Evolutionary conservation across 23 tunicate genomes (phyloP), one percentile per base, ranked within the genome.

Genomic region (Phallusia fumigata): DNA sequence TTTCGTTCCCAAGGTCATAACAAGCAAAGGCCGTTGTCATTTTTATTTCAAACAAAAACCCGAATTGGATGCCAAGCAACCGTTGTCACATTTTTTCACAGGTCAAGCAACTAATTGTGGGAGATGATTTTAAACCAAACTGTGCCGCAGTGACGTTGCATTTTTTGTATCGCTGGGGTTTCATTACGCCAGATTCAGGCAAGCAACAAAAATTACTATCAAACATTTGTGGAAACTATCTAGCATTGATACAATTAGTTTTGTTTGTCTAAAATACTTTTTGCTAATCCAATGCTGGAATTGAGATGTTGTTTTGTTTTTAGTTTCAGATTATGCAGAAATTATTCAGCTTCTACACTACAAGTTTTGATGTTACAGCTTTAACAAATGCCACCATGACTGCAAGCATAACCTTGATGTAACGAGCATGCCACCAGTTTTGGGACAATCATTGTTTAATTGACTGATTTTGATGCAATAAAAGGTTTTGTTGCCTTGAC

Each of bases 111-210:
- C 74, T 89, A 64, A 81, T 93, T 69, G 77, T 82, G 18, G 12
- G 32, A 26, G 88, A 82, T 26, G 89, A 96, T 75, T 96, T 94
- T 79, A 96, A 96, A 52, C 97, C 97, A n/a, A 96, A 96, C 73
- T 89, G 94, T 83, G 93, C 96, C 16, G 99, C 97, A 2, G 87
- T 96, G 6, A 92, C 99, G 13, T 75, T 96, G 53, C 87, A 96
- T 83, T 96, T 96, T 64, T 78, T 88, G 0, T 81, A 92, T 30
- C 74, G 99, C 65, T 75, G 82, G 64, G 99, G 99, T 22, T 79
- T 82, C 76, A 69, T 93, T 18, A 19, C 52, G 11, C 97, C 97
- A 11, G 97, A 93, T 65, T 80, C 84, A 84, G 84, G 93, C 84
- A 64, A 82, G 84, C 33, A 73, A 30, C 75, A 19, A 65, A 45